Conservation (phyloP, 2,888 invertebrate species). For the Amphipoea oculea region DNA sequence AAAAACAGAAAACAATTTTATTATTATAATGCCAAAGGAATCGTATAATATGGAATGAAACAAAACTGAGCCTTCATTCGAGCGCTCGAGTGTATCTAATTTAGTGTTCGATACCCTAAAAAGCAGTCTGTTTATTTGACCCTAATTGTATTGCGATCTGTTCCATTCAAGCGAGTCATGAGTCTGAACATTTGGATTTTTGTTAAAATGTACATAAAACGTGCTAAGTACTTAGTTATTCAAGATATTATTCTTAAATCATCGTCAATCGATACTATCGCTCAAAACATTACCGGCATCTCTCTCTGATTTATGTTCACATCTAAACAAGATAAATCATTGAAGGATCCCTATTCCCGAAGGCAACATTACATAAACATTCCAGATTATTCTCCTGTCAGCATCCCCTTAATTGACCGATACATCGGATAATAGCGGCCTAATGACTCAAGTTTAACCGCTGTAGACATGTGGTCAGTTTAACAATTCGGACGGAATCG, state of each 20-base stretch:
- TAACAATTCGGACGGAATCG: slow-evolving; percentile 7
- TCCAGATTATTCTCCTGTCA: slow-evolving; percentile 40
- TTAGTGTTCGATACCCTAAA: background rate
- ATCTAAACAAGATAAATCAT: slow-evolving; percentile 31
- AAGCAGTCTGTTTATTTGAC: background rate
- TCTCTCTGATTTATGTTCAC: slow-evolving; percentile 10
- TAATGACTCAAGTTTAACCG: slow-evolving; percentile 22
- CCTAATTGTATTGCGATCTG: no score
- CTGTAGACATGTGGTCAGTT: background rate
- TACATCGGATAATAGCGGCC: slow-evolving; percentile 25
- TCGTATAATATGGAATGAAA: no score
- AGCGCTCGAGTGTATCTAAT: background rate
- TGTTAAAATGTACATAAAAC: background rate
- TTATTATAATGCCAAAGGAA: no score
- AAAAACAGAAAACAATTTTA: no score
- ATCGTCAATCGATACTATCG: background rate
- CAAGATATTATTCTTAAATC: background rate
- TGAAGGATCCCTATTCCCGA: background rate
- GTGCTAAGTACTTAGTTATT: background rate
- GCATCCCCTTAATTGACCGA: slow-evolving; percentile 26
- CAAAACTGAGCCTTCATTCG: background rate
- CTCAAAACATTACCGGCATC: background rate
- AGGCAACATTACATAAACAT: slow-evolving; percentile 16
- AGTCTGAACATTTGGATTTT: background rate
- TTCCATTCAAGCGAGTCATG: background rate